phyloP scores from a whole-genome alignment of 2,888 invertebrate species.

The Tupiocoris notatus region DNA sequence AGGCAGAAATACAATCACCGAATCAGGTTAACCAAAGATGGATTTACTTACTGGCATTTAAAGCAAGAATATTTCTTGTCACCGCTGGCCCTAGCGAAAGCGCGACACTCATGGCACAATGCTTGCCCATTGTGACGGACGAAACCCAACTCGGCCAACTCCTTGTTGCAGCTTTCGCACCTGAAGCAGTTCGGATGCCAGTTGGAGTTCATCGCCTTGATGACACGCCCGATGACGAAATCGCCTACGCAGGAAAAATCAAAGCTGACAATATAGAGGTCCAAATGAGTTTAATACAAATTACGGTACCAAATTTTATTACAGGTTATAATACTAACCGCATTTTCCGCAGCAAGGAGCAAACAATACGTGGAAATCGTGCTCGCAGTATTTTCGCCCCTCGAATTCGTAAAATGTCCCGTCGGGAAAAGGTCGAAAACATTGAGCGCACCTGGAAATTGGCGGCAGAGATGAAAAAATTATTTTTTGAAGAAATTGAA shows the following conservation, averaged over 20 bases:
- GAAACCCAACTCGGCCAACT: conserved; percentile 95
- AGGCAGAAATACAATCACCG: too few species aligned
- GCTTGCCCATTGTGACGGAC: conserved; percentile 84
- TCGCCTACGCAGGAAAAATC: conserved; percentile 57
- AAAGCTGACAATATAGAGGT: too few species aligned
- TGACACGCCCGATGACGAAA: conserved; percentile 97
- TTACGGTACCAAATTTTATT: conserved; percentile 32
- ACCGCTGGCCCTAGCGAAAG: conserved; percentile 90
- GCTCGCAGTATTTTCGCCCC: conserved; percentile 97
- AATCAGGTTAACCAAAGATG: too few species aligned
- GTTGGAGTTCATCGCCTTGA: conserved; percentile 98
- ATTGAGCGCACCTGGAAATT: conserved; percentile 92
- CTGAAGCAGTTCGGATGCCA: conserved; percentile 99
- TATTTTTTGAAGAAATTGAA: not conserved
- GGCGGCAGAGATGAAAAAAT: too few species aligned
- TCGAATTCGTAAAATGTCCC: conserved; percentile 99
- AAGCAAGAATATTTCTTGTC: conserved; percentile 96
- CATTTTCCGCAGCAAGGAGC: conserved; percentile 89
- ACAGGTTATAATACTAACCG: too few species aligned
- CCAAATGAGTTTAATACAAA: too few species aligned
- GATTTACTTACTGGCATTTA: conserved; percentile 88
- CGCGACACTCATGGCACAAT: conserved; percentile 95
- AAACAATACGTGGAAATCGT: conserved; percentile 96
- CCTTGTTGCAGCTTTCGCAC: conserved; percentile 88
- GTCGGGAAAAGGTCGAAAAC: conserved; percentile 96